Conservation (phyloP, 2,797 vertebrate species). For the Vultur gryphus region DNA sequence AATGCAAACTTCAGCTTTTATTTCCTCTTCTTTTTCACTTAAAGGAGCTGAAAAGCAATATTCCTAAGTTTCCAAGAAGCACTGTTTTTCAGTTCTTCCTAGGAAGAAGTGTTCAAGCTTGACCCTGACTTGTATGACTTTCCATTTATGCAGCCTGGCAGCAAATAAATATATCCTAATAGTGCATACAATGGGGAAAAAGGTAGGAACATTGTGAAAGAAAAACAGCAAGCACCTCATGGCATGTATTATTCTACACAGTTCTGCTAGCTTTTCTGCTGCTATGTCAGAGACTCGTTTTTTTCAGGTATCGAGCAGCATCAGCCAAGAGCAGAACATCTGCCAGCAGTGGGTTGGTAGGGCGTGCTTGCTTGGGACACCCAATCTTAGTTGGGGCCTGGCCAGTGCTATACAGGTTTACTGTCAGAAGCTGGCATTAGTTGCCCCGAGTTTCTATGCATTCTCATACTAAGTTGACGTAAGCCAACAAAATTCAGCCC, state of each 20-base stretch:
- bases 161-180: neutral
- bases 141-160: neutral
- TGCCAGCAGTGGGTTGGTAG: neutral
- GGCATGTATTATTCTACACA: neutral
- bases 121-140: neutral
- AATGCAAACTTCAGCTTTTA: neutral
- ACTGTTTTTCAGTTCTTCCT: neutral
- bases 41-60: neutral
- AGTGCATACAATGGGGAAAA: neutral
- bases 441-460: neutral
- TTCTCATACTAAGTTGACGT: neutral
- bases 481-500: neutral
- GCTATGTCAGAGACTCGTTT: neutral
- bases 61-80: neutral
- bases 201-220: neutral
- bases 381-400: neutral
- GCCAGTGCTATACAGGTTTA: neutral
- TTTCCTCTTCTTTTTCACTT: neutral
- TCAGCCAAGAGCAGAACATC: neutral
- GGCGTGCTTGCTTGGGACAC: neutral
- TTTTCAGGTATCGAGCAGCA: neutral
- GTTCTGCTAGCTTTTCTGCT: neutral
- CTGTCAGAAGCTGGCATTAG: neutral
- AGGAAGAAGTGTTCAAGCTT: neutral
- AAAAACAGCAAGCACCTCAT: neutral